Conservation (phyloP, 2,113 vertebrate species). For the Ctenodactylus gundi region DNA sequence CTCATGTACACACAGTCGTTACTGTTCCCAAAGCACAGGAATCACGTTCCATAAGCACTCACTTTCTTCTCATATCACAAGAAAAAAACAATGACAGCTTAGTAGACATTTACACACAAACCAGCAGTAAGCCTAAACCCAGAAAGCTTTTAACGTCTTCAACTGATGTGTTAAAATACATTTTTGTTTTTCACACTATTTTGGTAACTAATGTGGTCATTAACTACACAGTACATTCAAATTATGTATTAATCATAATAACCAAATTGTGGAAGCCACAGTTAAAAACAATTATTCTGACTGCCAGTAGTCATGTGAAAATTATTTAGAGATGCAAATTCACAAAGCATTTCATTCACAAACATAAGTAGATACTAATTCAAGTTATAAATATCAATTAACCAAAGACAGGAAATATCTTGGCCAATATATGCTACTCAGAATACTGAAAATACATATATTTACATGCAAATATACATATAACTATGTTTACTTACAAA, state of each 20-base stretch:
- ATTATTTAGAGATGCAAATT: not conserved
- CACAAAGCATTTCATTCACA: not conserved
- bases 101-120: conserved; percentile 33
- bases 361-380: conserved; percentile 10
- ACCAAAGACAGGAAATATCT: not conserved
- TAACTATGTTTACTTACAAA: not conserved
- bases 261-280: not conserved
- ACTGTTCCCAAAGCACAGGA: not conserved
- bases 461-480: not conserved
- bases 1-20: not conserved
- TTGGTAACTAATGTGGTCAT: not conserved
- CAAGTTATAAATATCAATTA: not conserved
- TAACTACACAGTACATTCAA: not conserved
- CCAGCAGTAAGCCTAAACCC: conserved; percentile 11
- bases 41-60: not conserved
- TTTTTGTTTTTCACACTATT: conserved; percentile 27
- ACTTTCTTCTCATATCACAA: conserved; percentile 48
- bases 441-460: not conserved
- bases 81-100: conserved; percentile 25
- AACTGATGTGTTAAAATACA: conserved; percentile 17
- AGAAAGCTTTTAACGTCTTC: not conserved
- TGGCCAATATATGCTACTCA: not conserved
- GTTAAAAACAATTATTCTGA: not conserved
- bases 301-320: not conserved
- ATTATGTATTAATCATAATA: not conserved